Base-by-base conservation (phyloP, 2,888 invertebrate genomes). In the Cabera pusaria region DNA sequence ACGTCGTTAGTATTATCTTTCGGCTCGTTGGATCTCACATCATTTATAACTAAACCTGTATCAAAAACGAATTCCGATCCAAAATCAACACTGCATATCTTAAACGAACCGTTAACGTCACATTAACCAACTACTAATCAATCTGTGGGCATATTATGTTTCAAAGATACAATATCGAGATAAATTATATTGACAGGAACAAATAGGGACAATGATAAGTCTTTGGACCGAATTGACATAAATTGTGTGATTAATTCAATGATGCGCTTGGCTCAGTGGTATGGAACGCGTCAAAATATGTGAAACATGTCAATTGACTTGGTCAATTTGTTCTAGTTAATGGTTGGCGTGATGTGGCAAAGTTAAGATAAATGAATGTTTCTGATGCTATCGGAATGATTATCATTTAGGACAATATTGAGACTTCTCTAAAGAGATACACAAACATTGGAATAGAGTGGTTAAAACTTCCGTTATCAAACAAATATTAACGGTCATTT, bases 191-290 rank as follows among this genome's bases (percentile, higher is more conserved):
- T 41, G 41, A 41, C 41, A 41, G 31, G 41, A 11, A 35, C 35
- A 41, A 41, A 41, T 41, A 35, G 41, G 34, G 29, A 35, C 35
- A 29, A 31, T 25, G 34, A 28, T 34, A 33, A 28, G 20, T 34
- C 40, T 34, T 40, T 40, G 29, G 29, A 25, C 17, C 28, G 7
- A 45, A 47, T 49, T 47, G 45, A 43, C 26, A 36, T 35, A 40
- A 44, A 36, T 44, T 35, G 43, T 48, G 35, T 43, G 42, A 42
- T 43, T 52, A 47, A 48, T 49, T 44, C 22, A 33, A 42, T 39
- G 39, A 37, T 29, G 17, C 21, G 14, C 16, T 28, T 7, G 32
- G 36, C 16, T 19, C 24, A 19, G 16, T 27, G 23, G 11, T 9
- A 16, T 17, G 5, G 6, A 18, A 39, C 33, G 20, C 22, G 16